These are phyloP conservation scores for Philereme transversata DNA, from an alignment of 2,888 invertebrate species.

Conservation along the genomic window DNA sequence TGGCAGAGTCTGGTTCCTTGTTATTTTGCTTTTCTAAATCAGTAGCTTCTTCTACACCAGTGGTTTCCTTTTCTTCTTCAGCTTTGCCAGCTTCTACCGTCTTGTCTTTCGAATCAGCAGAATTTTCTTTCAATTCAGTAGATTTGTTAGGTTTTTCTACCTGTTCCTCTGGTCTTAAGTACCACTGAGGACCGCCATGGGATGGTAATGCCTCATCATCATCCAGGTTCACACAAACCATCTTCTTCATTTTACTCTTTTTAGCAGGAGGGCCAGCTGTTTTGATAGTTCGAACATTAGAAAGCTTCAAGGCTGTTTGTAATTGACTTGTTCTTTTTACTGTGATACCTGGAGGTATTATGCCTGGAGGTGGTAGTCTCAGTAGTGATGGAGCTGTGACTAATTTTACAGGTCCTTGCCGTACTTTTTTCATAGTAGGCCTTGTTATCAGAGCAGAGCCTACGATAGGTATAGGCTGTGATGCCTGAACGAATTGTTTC, in stretches of 20 bases:
- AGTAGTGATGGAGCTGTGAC: not conserved
- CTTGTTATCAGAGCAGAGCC: constrained; percentile 12
- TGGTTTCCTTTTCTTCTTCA: constrained; percentile 7
- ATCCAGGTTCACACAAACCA: constrained; percentile 69
- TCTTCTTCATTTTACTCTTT: constrained; percentile 35
- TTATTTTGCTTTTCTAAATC: constrained; percentile 56
- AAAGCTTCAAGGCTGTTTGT: constrained; percentile 15
- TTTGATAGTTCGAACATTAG: constrained; percentile 2
- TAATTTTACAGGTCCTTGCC: not conserved
- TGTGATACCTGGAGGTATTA: constrained; percentile 66
- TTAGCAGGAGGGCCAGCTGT: constrained; percentile 15
- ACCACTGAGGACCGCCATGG: constrained; percentile 65
- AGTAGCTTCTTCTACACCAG: not conserved
- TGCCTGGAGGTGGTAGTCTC: constrained; percentile 25
- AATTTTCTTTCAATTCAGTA: constrained; percentile 4
- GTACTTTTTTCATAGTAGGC: constrained; percentile 23
- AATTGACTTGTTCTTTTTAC: constrained; percentile 50
- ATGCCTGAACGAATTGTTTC: constrained; percentile 26
- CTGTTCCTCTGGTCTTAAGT: constrained; percentile 70
- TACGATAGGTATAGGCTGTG: constrained; percentile 2
- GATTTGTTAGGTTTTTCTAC: constrained; percentile 7
- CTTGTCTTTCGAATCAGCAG: constrained; percentile 7
- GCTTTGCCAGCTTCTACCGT: not conserved
- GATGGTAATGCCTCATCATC: constrained; percentile 59
- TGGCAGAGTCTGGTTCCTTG: constrained; percentile 58